Base-by-base conservation (phyloP, 2,888 invertebrate species). In the Antitype chi region DNA sequence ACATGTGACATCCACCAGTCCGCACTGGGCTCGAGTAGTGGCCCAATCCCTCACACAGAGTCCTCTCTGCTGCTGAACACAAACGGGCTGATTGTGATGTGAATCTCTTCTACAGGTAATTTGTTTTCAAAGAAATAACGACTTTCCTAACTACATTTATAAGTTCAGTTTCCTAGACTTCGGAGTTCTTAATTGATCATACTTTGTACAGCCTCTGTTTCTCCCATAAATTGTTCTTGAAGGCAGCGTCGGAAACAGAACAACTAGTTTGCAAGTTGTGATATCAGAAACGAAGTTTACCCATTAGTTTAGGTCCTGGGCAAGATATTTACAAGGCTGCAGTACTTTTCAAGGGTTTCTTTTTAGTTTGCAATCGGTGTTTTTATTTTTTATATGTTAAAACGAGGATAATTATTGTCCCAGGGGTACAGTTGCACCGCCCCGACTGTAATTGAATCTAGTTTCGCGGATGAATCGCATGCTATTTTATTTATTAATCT, bases 111-210 rank as follows among this genome's bases (percentile, higher is more conserved):
- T 67, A 52, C 1, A 25, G 9, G 23, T 49, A 38, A 38, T 49
- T 70, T 38, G 17, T 72, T 38, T 38, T 8, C 1, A 28, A 74
- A 74, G 17, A 72, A 72, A 38, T 43, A 43, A 23, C 11, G 4
- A 1, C 11, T 17, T 13, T 60, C 0, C 6, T 17, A 70, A 28
- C 11, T 32, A 63, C 9, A 43, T 32, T 23, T n/a, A 25, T 28
- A 0, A 32, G 32, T 23, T 23, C 0, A 13, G 3, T 55, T 43
- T 57, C 32, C 23, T 57, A 57, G 17, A 2, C 7, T 1, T 32
- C 4, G 0, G 2, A 77, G 57, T 63, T 52, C 7, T 25, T 38
- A 67, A 82, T 77, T 59, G 63, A 47, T 80, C 38, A 63, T 76
- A 76, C 28, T 77, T 57, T 47, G 1, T n/a, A 25, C 62, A 47